Evolutionary conservation across 2,888 invertebrate species (phyloP), one percentile per base, ranked within the genome.

Genomic region (Ecliptopera silaceata): DNA sequence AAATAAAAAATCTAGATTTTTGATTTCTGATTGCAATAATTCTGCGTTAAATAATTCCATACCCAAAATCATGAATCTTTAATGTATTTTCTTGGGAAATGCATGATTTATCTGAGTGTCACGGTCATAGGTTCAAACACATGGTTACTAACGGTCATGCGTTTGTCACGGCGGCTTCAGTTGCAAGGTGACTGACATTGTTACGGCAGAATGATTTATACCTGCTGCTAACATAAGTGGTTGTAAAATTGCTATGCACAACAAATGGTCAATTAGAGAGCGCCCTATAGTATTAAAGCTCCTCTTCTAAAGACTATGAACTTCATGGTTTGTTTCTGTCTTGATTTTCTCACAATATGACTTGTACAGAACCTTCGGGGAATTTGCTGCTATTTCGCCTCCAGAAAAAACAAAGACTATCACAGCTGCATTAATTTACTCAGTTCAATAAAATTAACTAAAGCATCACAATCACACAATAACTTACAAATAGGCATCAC

Each of bases 391-490:
- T 8, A 26, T 26, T 26, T 8, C 8, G 4, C 10, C 6, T 26
- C 6, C 26, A 22, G 12, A 13, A 42, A 49, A 73, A 75, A 72
- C 57, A 66, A 66, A 49, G 42, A 64, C 53, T 85, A 88, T 88
- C 89, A 88, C 89, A 88, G 86, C 75, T 80, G 69, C 81, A 84
- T 77, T 75, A 84, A 84, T 86, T 88, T 86, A 85, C 80, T 86
- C 76, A 66, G 69, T 66, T 65, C 56, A 65, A 68, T 15, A 34
- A 34, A 34, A 13, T 59, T 69, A 68, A 64, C 61, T 62, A 63
- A 64, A 63, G 61, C 65, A 66, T 56, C 64, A 57, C 74, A 75
- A 65, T 65, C 77, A 72, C 71, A 72, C 70, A 76, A 77, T 80
- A 80, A 80, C 72, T 79, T 80, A 80, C 49, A 64, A 59, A 36